Base-by-base conservation (phyloP, 2,888 invertebrate genomes). In the Drosophila prostipennis region DNA sequence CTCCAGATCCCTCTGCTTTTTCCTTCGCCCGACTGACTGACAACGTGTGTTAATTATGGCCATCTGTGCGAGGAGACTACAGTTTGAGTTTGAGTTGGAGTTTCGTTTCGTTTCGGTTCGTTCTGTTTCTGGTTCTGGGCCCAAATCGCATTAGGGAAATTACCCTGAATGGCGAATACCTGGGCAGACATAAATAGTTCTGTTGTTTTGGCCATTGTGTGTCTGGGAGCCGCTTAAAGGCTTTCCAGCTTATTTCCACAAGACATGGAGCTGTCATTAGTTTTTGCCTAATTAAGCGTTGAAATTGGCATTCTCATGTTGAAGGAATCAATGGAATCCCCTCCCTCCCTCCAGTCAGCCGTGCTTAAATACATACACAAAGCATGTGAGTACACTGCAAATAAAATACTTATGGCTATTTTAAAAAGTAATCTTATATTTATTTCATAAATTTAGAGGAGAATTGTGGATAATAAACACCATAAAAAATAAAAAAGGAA, bases 41-140 rank as follows among this genome's bases (percentile, higher is more conserved):
- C 81, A 83, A 79, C 85, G 87, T 87, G 87, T 83, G 80, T 87
- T 84, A 84, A 84, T 84, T 84, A 87, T 84, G 76, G 81, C 83
- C 87, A 87, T 84, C 78, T 81, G 61, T 10, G 57, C 78, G 79
- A 80, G 67, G 64, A 58, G 48, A 23, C 56, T 49, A 37, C 0
- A 37, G 16, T 45, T 26, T 26, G 13, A 26, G 19, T 14, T 19
- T 11, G 49, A 52, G 48, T 23, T 26, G 5, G 39, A 36, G 53
- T 46, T 45, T n/a, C 37, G 45, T 42, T 39, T 49, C 32, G 37
- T 34, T 42, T 52, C n/a, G 52, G 46, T 46, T 29, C 14, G 46
- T 37, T 51, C 52, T 49, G 58, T 29, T 37, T 51, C 52, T 49
- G 58, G 46, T 37, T 40, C 52, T 45, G 58, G 52, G 42, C 55